Base-by-base conservation (phyloP, 2,888 invertebrate genomes). In the Clostera curtula region DNA sequence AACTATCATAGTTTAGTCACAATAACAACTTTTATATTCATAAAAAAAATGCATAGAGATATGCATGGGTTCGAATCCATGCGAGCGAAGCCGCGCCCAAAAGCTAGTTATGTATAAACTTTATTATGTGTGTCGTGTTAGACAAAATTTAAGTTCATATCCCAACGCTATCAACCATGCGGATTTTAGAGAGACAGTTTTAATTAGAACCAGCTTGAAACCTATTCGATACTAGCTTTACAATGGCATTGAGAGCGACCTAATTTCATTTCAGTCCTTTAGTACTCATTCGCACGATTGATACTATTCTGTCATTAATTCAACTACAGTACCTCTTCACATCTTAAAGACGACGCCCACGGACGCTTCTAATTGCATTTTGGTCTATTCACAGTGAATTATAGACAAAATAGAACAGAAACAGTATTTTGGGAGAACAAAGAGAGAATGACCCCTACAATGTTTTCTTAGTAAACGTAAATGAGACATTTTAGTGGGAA, bases 381-480 rank as follows among this genome's bases (percentile, higher is more conserved):
- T 12, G 11, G 9, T 9, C 13, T 4, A 10, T 19, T 24, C 4
- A 8, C 4, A 22, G 12, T 9, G 29, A 14, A 25, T 23, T 24
- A 31, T 26, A 24, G n/a, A 12, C 21, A n/a, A 28, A 28, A 20
- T 16, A 43, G 31, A 21, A n/a, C n/a, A n/a, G 12, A 29, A 26
- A 24, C 21, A 32, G 25, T 37, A 43, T 33, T 31, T 24, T 24
- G 13, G 34, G 40, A 36, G 26, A 38, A 46, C 42, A 31, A 43
- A 41, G 34, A 36, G 24, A 29, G 36, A 45, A 42, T 46, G 37
- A 44, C 29, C 36, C 26, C 37, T 54, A 52, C 49, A 51, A 50
- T 54, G 49, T 60, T 61, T 56, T 44, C 48, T 56, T 52, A 50
- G 47, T 43, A 49, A 48, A 49, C 47, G 49, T 64, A 65, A 65